These are phyloP conservation scores for Salmo trutta DNA, from an alignment of 2,797 vertebrate species.

Conservation along the genomic window DNA sequence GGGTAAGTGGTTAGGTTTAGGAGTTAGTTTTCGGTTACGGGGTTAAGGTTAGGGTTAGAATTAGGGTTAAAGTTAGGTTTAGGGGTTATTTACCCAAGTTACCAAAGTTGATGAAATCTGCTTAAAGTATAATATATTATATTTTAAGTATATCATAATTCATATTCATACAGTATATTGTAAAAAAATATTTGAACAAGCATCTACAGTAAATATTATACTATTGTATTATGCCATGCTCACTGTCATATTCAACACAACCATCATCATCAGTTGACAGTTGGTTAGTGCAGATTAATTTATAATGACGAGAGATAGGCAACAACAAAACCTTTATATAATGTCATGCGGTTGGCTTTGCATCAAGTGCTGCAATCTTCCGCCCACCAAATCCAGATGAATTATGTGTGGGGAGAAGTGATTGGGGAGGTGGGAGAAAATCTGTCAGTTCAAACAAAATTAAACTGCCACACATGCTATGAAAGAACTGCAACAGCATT, in stretches of 20 bases:
- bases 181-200: no score
- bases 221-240: background rate
- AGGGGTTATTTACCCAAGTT: no score
- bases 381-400: slow-evolving; percentile 74
- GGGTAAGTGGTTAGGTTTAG: no score
- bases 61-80: no score
- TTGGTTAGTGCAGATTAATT: slow-evolving; percentile 77
- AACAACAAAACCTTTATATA: slow-evolving; percentile 74
- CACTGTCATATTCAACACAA: slow-evolving; percentile 20
- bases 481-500: background rate
- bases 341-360: slow-evolving; percentile 71
- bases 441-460: slow-evolving; percentile 27
- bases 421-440: slow-evolving; percentile 2
- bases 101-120: no score
- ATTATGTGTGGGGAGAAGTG: slow-evolving; percentile 33
- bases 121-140: no score
- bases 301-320: slow-evolving; percentile 69
- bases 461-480: slow-evolving; percentile 27
- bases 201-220: no score
- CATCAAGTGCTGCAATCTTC: slow-evolving; percentile 76
- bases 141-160: no score
- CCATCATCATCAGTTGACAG: slow-evolving; percentile 60
- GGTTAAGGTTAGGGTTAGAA: no score
- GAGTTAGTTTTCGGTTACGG: no score
- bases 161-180: no score